Conservation (phyloP, 2,797 vertebrate genomes). For the Apodemus agrarius region DNA sequence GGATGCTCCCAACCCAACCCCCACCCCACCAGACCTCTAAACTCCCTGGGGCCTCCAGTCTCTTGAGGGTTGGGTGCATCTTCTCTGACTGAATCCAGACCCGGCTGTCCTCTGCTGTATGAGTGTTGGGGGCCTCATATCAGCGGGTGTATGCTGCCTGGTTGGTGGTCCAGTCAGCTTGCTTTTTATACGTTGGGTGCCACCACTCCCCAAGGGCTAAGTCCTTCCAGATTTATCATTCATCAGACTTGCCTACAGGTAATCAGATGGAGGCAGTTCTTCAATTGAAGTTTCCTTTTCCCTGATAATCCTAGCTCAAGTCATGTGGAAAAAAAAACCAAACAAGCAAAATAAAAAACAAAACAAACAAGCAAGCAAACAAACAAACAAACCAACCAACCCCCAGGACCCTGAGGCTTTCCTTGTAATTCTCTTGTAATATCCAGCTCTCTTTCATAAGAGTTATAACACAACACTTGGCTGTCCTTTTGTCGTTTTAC, state of each 20-base stretch:
- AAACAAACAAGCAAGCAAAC: too few relatives aligned
- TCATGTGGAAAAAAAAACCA: neutral
- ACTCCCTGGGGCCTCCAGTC: too few relatives aligned
- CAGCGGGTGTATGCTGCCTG: too few relatives aligned
- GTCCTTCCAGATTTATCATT: neutral
- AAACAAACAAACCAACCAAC: too few relatives aligned
- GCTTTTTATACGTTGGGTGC: too few relatives aligned
- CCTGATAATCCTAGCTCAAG: neutral
- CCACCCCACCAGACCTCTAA: too few relatives aligned
- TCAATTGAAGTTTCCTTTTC: neutral
- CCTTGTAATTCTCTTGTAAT: neutral
- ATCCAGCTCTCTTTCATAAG: constrained; percentile 16
- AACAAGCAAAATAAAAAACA: too few relatives aligned
- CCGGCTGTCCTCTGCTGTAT: too few relatives aligned
- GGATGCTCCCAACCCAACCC: too few relatives aligned
- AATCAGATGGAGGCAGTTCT: neutral
- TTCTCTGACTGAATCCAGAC: too few relatives aligned
- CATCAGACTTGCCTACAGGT: neutral
- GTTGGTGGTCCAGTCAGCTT: neutral
- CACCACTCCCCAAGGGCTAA: neutral
- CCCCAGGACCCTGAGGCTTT: neutral
- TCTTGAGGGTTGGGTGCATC: too few relatives aligned
- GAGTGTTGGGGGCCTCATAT: too few relatives aligned
- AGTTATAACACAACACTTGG: neutral
- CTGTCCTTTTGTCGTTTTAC: neutral